Evolutionary conservation across 2,797 vertebrate species (phyloP), one percentile per base, ranked within the genome.

Genomic region (Semotilus atromaculatus): DNA sequence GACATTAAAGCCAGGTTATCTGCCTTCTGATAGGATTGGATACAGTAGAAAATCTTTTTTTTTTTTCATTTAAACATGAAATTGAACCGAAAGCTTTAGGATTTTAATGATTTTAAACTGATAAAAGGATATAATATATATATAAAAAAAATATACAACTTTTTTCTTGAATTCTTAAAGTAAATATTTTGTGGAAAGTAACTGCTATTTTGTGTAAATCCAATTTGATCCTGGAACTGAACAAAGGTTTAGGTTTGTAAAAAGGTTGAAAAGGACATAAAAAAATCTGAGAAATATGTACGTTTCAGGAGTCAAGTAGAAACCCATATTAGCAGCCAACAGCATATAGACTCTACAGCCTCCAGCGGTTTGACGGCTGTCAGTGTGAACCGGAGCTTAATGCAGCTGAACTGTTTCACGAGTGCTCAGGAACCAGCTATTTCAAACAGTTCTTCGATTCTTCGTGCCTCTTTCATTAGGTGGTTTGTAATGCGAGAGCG

Each of bases 391-490:
- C 8, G 11, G 21, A 29, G 60, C 29, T 23, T 67, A 19, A 68
- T 76, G 40, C 78, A 53, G 40, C 26, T 31, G n/a, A 80, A 51
- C 40, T 34, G 58, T 82, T 74, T 62, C n/a, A 23, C 4, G 13
- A 67, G 38, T n/a, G 60, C 34, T 66, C 18, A 64, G 31, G 23
- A 79, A 53, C 16, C 81, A 75, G 66, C 31, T 31, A 51, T 80
- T 81, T 72, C n/a, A n/a, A 81, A 73, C 64, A 36, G 62, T 43
- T 43, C 29, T 70, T 66, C 31, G 38, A 68, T 36, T 66, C 55
- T 40, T 40, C 16, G 23, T 14, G 29, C 23, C 55, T 70, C 82
- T 83, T 76, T 80, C 38, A 72, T 62, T 75, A 87, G 84, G 67
- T 85, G 29, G 34, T 71, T 79, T 71, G 34, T 83, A 84, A 88